Evolutionary conservation across 2,113 vertebrate genomes (phyloP).

Genomic region (Hylia prasina): DNA sequence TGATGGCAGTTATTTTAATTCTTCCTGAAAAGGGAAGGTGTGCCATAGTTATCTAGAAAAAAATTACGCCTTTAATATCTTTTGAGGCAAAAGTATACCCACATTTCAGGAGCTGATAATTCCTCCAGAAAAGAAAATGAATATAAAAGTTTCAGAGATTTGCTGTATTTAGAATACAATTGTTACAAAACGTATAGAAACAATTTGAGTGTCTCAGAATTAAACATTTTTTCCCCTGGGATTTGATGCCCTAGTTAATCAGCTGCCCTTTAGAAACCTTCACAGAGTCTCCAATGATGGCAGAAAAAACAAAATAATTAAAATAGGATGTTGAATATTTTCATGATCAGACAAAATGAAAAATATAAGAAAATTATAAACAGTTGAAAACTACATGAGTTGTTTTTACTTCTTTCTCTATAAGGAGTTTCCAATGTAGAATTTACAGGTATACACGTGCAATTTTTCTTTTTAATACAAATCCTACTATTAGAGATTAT

Average conservation of each 20-base stretch:
- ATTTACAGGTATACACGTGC: not conserved
- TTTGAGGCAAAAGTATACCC: not conserved
- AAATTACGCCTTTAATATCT: not conserved
- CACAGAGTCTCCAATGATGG: not conserved
- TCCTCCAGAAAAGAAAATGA: not conserved
- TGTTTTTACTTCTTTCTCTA: not conserved
- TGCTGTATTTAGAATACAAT: not conserved
- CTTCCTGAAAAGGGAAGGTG: not conserved
- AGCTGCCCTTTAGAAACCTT: not conserved
- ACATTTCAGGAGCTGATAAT: not conserved
- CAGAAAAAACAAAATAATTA: not conserved
- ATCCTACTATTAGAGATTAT: not conserved
- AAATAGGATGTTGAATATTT: not conserved
- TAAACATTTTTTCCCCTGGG: not conserved
- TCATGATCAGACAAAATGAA: not conserved
- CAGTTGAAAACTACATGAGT: not conserved
- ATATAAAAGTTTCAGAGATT: not conserved
- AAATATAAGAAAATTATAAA: not conserved
- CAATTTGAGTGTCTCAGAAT: not conserved
- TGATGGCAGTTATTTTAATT: not conserved
- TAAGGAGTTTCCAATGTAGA: not conserved
- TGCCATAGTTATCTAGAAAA: not conserved
- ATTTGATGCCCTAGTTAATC: not conserved
- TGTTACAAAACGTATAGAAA: not conserved
- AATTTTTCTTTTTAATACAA: not conserved